Base-by-base conservation (phyloP, 1,140 invertebrate species). In the Batillaria attramentaria region DNA sequence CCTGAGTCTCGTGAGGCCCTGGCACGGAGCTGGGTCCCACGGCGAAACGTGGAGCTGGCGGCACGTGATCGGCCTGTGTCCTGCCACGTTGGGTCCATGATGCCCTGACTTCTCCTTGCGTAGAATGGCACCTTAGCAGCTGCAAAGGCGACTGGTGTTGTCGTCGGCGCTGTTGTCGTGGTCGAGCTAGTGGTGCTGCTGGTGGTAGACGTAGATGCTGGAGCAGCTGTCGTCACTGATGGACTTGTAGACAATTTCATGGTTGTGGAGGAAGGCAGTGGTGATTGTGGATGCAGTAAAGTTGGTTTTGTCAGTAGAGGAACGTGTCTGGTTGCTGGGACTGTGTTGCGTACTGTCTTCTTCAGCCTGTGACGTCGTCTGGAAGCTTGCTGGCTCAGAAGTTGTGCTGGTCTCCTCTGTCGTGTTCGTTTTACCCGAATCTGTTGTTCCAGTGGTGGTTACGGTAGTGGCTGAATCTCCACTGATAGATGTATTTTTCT, bases 391-490 rank as follows among this genome's bases (percentile, higher is more conserved):
- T n/a, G n/a, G n/a, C n/a, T n/a, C n/a, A n/a, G n/a, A n/a, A n/a
- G 54, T 41, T 18, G 77, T 69, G 35, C 42, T 70, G 33, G 43
- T 60, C 13, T 74, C 72, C 35, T 72, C n/a, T n/a, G n/a, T n/a
- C n/a, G n/a, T n/a, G n/a, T n/a, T n/a, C n/a, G n/a, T n/a, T n/a
- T n/a, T n/a, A n/a, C n/a, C n/a, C n/a, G n/a, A n/a, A n/a, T n/a
- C n/a, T n/a, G n/a, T n/a, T n/a, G n/a, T 72, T 24, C 70, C 43
- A 31, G 72, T 43, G 20, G 72, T 54, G 35, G 3, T 54, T 28
- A 24, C 37, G 43, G 20, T 35, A n/a, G n/a, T 37, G 72, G 35
- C 37, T 33, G n/a, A 18, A 42, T 72, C 35, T 35, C 24, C 20
- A 28, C 6, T 60, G 8, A n/a, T n/a, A 28, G 57, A 13, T 60